phyloP scores from a whole-genome alignment of 2,113 vertebrate species.

The Salminus brasiliensis region DNA sequence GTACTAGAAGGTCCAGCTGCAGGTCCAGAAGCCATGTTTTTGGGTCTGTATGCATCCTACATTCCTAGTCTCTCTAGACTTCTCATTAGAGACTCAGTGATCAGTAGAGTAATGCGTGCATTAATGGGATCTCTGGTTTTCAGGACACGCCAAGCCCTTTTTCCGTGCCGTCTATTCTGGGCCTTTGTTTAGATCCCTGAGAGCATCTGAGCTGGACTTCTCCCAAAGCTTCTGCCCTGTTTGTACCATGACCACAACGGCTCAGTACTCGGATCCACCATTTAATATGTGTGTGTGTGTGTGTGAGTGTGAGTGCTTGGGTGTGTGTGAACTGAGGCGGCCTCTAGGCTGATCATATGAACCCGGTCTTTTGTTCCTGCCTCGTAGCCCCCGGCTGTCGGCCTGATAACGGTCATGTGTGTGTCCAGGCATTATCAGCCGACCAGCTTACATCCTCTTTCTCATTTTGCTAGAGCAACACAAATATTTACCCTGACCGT shows the following conservation, averaged over 20 bases:
- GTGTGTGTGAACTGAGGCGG: neutral
- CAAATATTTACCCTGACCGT: conserved; percentile 52
- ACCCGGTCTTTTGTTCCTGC: neutral
- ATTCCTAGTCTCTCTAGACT: neutral
- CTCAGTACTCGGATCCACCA: neutral
- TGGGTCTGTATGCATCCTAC: too few relatives aligned
- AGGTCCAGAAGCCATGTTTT: too few relatives aligned
- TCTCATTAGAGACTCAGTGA: too few relatives aligned
- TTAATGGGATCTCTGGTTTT: neutral
- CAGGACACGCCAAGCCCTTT: neutral
- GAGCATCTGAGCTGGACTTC: neutral
- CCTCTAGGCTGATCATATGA: neutral
- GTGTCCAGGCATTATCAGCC: conserved; percentile 33
- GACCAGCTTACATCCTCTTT: conserved; percentile 34
- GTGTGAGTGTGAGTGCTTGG: too few relatives aligned
- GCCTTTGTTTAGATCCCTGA: neutral
- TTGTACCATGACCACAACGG: neutral
- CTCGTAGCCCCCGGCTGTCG: neutral
- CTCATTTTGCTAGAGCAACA: conserved; percentile 32
- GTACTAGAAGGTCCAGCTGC: too few relatives aligned
- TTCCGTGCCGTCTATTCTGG: neutral
- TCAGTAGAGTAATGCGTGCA: neutral
- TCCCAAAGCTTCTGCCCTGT: conserved; percentile 8
- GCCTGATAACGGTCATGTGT: conserved; percentile 15
- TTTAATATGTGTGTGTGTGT: neutral